Base-by-base conservation (phyloP, 2,797 vertebrate genomes). In the Lacerta viridis region DNA sequence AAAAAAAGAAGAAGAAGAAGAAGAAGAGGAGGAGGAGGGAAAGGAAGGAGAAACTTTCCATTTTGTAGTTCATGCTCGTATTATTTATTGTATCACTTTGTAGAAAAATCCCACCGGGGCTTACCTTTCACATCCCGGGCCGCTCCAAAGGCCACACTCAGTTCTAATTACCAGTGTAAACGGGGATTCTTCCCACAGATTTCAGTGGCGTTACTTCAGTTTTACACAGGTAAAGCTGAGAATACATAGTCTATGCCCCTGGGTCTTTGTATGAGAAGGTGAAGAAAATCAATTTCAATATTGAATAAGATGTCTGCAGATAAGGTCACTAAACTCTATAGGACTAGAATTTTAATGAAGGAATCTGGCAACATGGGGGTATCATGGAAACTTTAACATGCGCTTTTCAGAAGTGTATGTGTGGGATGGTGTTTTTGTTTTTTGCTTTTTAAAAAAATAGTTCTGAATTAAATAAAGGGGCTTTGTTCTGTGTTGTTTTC, bases 231-330 rank as follows among this genome's bases (percentile, higher is more conserved):
- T 85, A 82, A 71, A 77, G 64, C 83, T 88, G 86, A 90, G 72
- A 78, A 72, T 74, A 74, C 72, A 74, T 76, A 82, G 79, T 39
- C 66, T 88, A 77, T 83, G 83, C 83, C 87, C 50, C 66, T 85
- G 86, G 72, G 72, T 85, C 77, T 90, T 87, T 69, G 41, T 59
- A 87, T 81, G 77, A 88, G 88, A 89, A 90, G 86, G 86, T 88
- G 86, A 90, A 71, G 89, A 90, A 90, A 90, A 90, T 88, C 89
- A 88, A 87, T 88, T 90, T 88, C 83, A 88, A 87, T 90, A 85
- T 87, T 90, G 78, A 86, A 90, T 84, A 87, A 90, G 86, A 76
- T 87, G 69, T 69, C 82, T 88, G 86, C 82, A 72, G 79, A 88
- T 83, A 90, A 88, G 90, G 90, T 88, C 86, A 88, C 87, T 90